Evolutionary conservation across 2,797 vertebrate species (phyloP), one percentile per base, ranked within the genome.

Genomic region (Mus minutoides): DNA sequence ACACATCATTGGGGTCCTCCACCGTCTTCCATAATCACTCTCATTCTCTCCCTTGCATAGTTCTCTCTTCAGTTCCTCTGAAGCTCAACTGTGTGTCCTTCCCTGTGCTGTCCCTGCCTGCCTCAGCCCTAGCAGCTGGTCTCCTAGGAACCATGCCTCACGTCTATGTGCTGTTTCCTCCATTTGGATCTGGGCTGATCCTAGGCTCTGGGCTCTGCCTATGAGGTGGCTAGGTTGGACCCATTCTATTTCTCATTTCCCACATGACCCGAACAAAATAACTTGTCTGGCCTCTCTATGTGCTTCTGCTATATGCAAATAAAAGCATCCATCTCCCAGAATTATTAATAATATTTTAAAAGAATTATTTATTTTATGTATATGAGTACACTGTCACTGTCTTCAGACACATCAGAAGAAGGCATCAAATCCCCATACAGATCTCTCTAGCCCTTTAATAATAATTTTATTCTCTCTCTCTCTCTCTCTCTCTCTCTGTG

Each of bases 251-350:
- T 92, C 1, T 88, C 40, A 62, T 22, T 75, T 40, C 80, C 64
- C 24, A 16, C 40, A 31, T 79, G 80, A 90, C 4, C 17, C 79
- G 52, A 22, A 19, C 67, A 96, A 94, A 88, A 77, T 24, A 80
- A 80, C 75, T 95, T 92, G 62, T 92, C 58, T 94, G 37, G 29
- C 34, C 58, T 93, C 76, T 75, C 14, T 76, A 79, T 93, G 79
- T 80, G 43, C 29, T 62, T 54, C 29, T 92, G 67, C 52, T 78
- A 11, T 67, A 37, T 54, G 60, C 87, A 96, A 92, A 71, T 78
- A 90, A 92, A 92, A 92, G 60, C 14, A 75, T 46, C 3, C 22
- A 58, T 79, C 46, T 96, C n/a, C 52, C 52, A 56, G 64, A 69
- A 86, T n/a, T 86, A 49, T 62, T 62, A 62, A 82, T 17, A 40